Evolutionary conservation across 2,797 vertebrate species (phyloP).

Genomic region (Chanos chanos): DNA sequence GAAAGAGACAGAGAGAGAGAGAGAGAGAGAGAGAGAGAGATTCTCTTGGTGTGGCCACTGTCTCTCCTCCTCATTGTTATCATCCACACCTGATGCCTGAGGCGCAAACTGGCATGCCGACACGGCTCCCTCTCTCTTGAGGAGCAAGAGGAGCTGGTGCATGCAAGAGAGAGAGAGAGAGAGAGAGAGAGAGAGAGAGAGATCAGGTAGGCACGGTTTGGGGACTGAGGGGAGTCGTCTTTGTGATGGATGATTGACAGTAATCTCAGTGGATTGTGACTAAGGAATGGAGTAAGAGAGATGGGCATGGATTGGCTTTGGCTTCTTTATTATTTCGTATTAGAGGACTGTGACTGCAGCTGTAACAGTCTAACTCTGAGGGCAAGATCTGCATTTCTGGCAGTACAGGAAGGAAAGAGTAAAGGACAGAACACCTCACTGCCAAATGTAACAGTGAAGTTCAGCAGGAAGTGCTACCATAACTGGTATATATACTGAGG

Average conservation of each 20-base stretch:
- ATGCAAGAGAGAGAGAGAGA: no score
- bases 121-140: conserved; percentile 13
- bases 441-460: not conserved
- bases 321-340: conserved; percentile 57
- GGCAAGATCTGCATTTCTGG: conserved; percentile 14
- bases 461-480: not conserved
- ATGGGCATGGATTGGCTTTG: conserved; percentile 54
- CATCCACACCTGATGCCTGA: not conserved
- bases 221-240: conserved; percentile 48
- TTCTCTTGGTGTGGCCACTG: no score
- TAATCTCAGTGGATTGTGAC: conserved; percentile 23
- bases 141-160: no score
- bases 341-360: no score
- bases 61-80: not conserved
- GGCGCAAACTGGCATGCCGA: not conserved
- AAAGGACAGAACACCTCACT: no score
- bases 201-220: conserved; percentile 50
- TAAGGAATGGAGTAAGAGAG: conserved; percentile 15
- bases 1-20: not conserved
- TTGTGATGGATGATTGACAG: conserved; percentile 60
- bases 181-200: conserved; percentile 3
- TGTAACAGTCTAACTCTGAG: not conserved
- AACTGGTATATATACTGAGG: conserved; percentile 3
- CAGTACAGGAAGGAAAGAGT: no score
- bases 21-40: not conserved